Evolutionary conservation across 2,797 vertebrate genomes (phyloP).

Genomic region (Gadopsis marmoratus): DNA sequence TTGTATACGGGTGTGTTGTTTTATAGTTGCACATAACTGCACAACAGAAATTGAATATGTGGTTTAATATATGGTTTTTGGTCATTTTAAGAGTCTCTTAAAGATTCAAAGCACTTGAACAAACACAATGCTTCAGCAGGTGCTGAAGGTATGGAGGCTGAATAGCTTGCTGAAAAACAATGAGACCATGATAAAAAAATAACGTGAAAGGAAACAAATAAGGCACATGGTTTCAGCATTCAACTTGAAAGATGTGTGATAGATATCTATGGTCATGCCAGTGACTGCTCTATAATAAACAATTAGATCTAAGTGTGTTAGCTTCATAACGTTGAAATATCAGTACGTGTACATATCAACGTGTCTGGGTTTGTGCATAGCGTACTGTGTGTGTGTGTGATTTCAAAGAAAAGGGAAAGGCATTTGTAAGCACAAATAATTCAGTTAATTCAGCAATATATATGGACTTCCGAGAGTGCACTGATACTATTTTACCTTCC

Average conservation of each 20-base stretch:
- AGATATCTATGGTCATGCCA: background rate
- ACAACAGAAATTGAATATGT: background rate
- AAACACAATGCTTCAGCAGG: slow-evolving; percentile 12
- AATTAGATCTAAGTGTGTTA: background rate
- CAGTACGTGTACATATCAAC: background rate
- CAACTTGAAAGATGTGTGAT: background rate
- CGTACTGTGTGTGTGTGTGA: background rate
- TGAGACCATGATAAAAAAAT: slow-evolving; percentile 8
- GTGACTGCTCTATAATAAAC: background rate
- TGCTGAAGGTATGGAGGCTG: slow-evolving; percentile 7
- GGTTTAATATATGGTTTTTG: slow-evolving; percentile 2
- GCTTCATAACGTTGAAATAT: background rate
- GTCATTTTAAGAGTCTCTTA: slow-evolving; percentile 10
- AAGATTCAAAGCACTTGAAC: slow-evolving; percentile 18
- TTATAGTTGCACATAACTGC: background rate
- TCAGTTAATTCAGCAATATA: background rate
- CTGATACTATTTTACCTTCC: slow-evolving; percentile 15
- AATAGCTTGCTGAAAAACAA: slow-evolving; percentile 20
- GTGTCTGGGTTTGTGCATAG: background rate
- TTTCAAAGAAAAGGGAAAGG: slow-evolving; percentile 2
- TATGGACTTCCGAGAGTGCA: slow-evolving; percentile 18
- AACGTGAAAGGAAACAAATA: slow-evolving; percentile 11
- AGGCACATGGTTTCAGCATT: background rate
- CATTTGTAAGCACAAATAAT: slow-evolving; percentile 32
- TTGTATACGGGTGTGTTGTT: background rate